Evolutionary conservation across 2,797 vertebrate species (phyloP).

Genomic region (Parotocinclus haroldoi): DNA sequence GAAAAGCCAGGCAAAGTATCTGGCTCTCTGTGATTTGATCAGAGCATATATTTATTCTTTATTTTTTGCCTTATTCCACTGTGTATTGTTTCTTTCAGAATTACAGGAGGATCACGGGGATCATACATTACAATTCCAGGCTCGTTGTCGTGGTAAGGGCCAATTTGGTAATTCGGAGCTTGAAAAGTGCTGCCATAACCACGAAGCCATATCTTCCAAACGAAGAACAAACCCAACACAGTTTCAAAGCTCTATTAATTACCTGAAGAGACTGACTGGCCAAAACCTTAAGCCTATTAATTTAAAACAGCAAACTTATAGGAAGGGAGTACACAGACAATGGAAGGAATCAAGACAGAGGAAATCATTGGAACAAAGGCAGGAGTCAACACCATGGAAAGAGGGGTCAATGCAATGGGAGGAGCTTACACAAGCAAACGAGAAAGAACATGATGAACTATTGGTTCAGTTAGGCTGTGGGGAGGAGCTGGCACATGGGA

Average conservation of each 20-base stretch:
- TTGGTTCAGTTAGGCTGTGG: slow-evolving; percentile 48
- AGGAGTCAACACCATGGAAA: slow-evolving; percentile 13
- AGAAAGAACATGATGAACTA: slow-evolving; percentile 23
- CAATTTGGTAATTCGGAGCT: slow-evolving; percentile 70
- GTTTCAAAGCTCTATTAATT: slow-evolving; percentile 20
- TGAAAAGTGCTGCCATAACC: slow-evolving; percentile 65
- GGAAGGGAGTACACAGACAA: slow-evolving; percentile 21
- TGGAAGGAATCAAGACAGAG: slow-evolving; percentile 32
- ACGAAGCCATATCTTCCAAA: slow-evolving; percentile 85
- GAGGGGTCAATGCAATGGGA: slow-evolving; percentile 16
- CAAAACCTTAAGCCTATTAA: slow-evolving; percentile 9
- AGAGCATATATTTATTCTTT: neutral
- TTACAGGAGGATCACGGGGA: slow-evolving; percentile 82
- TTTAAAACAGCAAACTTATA: slow-evolving; percentile 23
- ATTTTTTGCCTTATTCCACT: slow-evolving; percentile 36
- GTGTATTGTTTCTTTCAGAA: slow-evolving; percentile 77
- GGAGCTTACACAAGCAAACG: slow-evolving; percentile 8
- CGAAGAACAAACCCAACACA: slow-evolving; percentile 72
- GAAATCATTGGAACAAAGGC: slow-evolving; percentile 23
- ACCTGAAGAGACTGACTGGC: slow-evolving; percentile 31
- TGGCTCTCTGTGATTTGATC: neutral
- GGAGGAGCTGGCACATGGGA: slow-evolving; percentile 63
- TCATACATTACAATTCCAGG: slow-evolving; percentile 80
- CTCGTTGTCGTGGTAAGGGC: slow-evolving; percentile 66
- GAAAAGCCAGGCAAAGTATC: too few species aligned